These are phyloP conservation scores for Leucoraja erinaceus DNA, from an alignment of 2,113 vertebrate genomes.

Conservation along the genomic window DNA sequence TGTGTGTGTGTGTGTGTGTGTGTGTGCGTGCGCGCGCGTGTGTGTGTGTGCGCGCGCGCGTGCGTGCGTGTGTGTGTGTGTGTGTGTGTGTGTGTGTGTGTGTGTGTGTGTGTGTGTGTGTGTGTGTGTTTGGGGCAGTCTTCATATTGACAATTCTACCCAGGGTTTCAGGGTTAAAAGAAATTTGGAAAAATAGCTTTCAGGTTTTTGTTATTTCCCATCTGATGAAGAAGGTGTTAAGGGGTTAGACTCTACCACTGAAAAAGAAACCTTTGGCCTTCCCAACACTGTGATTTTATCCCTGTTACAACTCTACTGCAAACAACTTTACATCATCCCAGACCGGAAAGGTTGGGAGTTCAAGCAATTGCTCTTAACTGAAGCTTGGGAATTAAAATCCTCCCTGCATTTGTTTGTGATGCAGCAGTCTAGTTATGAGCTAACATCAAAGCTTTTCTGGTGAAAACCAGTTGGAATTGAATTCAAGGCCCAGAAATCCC, in stretches of 20 bases:
- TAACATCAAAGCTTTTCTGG: background rate
- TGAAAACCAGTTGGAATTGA: background rate
- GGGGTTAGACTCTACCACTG: background rate
- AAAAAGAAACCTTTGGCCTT: background rate
- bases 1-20: no score
- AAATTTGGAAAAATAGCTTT: background rate
- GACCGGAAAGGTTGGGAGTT: background rate
- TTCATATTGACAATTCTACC: background rate
- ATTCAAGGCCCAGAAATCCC: background rate
- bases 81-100: no score
- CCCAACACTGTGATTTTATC: background rate
- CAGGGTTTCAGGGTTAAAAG: background rate
- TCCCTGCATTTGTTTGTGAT: background rate
- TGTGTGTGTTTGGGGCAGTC: no score
- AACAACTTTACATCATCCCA: background rate
- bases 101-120: no score
- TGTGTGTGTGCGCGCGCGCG: no score
- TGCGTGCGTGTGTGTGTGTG: no score
- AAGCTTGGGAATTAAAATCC: no score
- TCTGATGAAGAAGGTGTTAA: background rate
- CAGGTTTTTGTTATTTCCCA: background rate
- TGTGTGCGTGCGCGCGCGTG: no score
- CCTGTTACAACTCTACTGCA: background rate
- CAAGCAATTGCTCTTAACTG: background rate
- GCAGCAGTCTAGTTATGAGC: background rate